Evolutionary conservation across 2,113 vertebrate genomes (phyloP).

Genomic region (Morone chrysops): DNA sequence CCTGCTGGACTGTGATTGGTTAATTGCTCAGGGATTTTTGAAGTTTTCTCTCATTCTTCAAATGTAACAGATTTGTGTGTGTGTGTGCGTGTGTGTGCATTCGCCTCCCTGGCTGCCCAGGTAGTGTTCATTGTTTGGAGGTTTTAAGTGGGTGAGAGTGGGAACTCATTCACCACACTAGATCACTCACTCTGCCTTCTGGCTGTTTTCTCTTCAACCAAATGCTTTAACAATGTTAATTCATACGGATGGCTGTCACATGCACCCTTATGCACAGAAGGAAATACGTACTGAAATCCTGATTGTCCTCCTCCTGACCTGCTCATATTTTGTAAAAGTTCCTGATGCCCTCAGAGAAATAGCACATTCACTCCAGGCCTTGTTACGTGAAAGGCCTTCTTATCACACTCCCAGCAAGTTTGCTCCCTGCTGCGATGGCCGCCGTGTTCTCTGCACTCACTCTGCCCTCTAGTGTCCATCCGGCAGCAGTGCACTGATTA

Average conservation of each 20-base stretch:
- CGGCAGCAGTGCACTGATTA: conserved; percentile 43
- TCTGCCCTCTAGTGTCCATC: conserved; percentile 82
- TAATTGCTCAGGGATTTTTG: conserved; percentile 83
- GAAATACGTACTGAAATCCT: conserved; percentile 47
- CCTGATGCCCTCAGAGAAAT: conserved; percentile 63
- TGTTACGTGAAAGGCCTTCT: conserved; percentile 62
- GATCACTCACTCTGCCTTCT: conserved; percentile 17
- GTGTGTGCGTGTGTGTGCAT: conserved; percentile 4
- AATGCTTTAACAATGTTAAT: conserved; percentile 8
- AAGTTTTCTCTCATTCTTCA: conserved; percentile 84
- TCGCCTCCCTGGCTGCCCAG: conserved; percentile 45
- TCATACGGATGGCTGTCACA: conserved; percentile 22
- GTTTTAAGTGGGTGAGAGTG: conserved; percentile 30
- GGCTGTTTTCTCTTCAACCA: neutral
- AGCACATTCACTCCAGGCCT: conserved; percentile 61
- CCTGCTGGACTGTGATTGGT: conserved; percentile 89
- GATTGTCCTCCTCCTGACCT: conserved; percentile 71
- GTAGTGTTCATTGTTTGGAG: conserved; percentile 51
- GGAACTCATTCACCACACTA: conserved; percentile 34
- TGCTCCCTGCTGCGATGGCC: conserved; percentile 52
- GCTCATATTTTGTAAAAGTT: conserved; percentile 58
- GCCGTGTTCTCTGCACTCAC: conserved; percentile 57
- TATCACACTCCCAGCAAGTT: conserved; percentile 68
- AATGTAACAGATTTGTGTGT: conserved; percentile 54
- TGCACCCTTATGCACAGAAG: conserved; percentile 17